Evolutionary conservation across 2,113 vertebrate species (phyloP).

Genomic region (Cololabis saira): DNA sequence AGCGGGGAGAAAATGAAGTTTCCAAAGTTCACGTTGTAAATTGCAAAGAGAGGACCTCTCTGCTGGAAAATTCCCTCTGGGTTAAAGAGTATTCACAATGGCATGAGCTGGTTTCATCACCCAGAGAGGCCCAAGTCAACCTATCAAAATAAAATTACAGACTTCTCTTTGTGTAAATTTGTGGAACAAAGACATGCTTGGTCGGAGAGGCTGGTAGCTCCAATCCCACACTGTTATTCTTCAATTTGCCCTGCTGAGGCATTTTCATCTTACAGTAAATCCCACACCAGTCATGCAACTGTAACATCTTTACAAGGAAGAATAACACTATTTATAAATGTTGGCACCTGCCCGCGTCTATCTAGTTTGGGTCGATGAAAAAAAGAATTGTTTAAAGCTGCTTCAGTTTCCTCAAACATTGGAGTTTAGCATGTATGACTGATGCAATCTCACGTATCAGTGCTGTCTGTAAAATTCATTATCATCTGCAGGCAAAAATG

Average conservation of each 20-base stretch:
- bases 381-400: not conserved
- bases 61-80: constrained; percentile 17
- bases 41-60: constrained; percentile 2
- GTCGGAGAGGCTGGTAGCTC: constrained; percentile 1
- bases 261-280: constrained; percentile 14
- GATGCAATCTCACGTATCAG: constrained; percentile 28
- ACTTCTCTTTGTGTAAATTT: constrained; percentile 16
- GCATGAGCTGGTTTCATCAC: constrained; percentile 30
- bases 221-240: constrained; percentile 21
- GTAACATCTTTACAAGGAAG: constrained; percentile 16
- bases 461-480: constrained; percentile 35
- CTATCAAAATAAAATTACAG: constrained; percentile 18
- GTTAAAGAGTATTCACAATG: constrained; percentile 33
- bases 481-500: constrained; percentile 4
- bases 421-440: constrained; percentile 5
- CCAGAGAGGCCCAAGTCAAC: constrained; percentile 25
- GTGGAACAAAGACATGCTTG: constrained; percentile 18
- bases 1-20: constrained; percentile 28
- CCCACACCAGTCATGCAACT: constrained; percentile 8
- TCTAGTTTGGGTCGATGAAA: not conserved
- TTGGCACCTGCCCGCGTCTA: not conserved
- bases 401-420: constrained; percentile 25
- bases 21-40: constrained; percentile 34
- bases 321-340: not conserved
- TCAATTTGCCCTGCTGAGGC: constrained; percentile 3